A percentile compares a stretch with the other conserved stretches of the same genome.
These are phyloP conservation scores for Drosophila macrothrix DNA, from an alignment of 2,888 invertebrate genomes.

Conservation along the genomic window DNA sequence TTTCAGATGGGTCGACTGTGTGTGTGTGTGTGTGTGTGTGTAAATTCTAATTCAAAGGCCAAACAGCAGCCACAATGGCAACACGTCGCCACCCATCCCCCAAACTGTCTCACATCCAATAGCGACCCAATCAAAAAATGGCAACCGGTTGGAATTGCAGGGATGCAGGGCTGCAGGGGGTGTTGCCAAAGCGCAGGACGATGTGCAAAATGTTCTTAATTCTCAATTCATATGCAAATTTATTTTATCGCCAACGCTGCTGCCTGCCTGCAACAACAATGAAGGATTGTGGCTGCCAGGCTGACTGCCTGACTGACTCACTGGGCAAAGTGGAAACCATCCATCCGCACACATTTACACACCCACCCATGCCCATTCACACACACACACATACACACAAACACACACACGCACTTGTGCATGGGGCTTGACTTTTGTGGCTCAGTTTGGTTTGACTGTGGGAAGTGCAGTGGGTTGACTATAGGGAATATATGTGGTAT, in stretches of 20 bases:
- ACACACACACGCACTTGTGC: constrained; percentile 31
- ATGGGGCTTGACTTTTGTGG: constrained; percentile 62
- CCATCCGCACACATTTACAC: constrained; percentile 31
- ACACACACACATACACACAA: constrained; percentile 21
- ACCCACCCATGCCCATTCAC: constrained; percentile 1
- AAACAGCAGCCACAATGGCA: constrained; percentile 78
- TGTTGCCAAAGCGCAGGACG: constrained; percentile 54
- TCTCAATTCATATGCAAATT: constrained; percentile 85
- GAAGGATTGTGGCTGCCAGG: constrained; percentile 66
- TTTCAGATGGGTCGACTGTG: constrained; percentile 53
- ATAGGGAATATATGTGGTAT: constrained; percentile 9
- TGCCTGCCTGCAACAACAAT: constrained; percentile 72
- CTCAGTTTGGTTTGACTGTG: constrained; percentile 47
- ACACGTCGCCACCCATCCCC: constrained; percentile 42
- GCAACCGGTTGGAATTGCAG: constrained; percentile 60
- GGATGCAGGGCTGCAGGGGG: not conserved
- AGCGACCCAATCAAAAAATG: constrained; percentile 67
- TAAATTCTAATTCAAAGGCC: constrained; percentile 77
- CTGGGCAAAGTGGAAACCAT: constrained; percentile 44
- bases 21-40: constrained; percentile 19
- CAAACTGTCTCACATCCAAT: constrained; percentile 31
- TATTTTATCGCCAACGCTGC: constrained; percentile 84
- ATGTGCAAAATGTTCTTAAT: constrained; percentile 85
- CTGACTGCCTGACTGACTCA: constrained; percentile 63
- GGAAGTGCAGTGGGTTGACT: constrained; percentile 18